Evolutionary conservation across 2,888 invertebrate genomes (phyloP).

Genomic region (Scaeva pyrastri): DNA sequence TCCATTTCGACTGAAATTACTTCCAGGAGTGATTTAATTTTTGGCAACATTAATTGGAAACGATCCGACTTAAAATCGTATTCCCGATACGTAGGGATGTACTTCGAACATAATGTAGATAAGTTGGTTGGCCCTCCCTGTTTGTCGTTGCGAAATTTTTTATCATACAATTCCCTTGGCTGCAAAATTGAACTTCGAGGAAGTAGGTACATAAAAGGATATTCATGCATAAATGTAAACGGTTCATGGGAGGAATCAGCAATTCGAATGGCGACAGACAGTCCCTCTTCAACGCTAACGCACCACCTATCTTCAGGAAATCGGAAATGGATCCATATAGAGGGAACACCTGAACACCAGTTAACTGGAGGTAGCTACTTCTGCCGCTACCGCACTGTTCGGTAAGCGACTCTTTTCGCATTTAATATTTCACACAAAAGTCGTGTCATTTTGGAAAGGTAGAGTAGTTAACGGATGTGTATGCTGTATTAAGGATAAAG

Average conservation of each 20-base stretch:
- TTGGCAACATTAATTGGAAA: slow-evolving; percentile 67
- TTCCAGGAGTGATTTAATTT: slow-evolving; percentile 66
- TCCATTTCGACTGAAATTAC: slow-evolving; percentile 54
- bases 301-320: not conserved
- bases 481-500: too few species aligned
- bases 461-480: not conserved
- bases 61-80: slow-evolving; percentile 43
- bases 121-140: not conserved
- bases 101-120: not conserved
- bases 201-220: too few species aligned
- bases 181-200: not conserved
- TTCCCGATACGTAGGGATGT: not conserved
- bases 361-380: not conserved
- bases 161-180: slow-evolving; percentile 36
- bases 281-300: slow-evolving; percentile 8
- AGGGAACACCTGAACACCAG: slow-evolving; percentile 27
- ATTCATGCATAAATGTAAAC: not conserved
- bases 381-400: too few species aligned
- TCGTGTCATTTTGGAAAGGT: not conserved
- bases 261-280: slow-evolving; percentile 53
- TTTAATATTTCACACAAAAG: slow-evolving; percentile 43
- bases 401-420: slow-evolving; percentile 21
- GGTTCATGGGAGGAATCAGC: slow-evolving; percentile 53
- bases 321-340: slow-evolving; percentile 11
- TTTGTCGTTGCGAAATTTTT: slow-evolving; percentile 15